phyloP scores from a whole-genome alignment of 2,113 vertebrate species.

The Nymphicus hollandicus region DNA sequence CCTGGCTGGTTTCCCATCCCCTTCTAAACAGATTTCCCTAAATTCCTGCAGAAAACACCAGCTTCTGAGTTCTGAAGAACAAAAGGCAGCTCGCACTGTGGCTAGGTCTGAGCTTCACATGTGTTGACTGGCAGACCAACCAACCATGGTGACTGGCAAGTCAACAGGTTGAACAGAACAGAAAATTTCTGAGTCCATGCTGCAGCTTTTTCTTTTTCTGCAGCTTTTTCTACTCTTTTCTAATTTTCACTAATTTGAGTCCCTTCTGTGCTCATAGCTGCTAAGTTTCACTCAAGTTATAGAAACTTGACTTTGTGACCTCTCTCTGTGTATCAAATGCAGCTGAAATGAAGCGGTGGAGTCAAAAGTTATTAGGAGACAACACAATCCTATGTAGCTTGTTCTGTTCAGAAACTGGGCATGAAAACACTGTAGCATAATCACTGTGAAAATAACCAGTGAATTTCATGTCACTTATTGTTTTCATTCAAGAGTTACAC shows the following conservation, averaged over 20 bases:
- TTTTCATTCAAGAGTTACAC: conserved; percentile 19
- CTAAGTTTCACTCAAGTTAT: conserved; percentile 1
- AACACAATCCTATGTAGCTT: not conserved
- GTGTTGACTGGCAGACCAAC: not conserved
- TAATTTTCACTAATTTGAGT: not conserved
- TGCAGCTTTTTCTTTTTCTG: not conserved
- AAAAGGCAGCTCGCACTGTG: not conserved
- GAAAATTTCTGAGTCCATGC: not conserved
- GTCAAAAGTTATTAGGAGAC: not conserved
- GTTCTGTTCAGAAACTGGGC: not conserved
- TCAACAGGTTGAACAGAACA: conserved; percentile 13
- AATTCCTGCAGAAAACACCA: not conserved
- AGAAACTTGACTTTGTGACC: conserved; percentile 24
- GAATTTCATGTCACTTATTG: not conserved
- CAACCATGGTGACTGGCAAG: not conserved
- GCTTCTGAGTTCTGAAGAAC: not conserved
- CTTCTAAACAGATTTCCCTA: not conserved
- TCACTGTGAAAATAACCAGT: conserved; percentile 1
- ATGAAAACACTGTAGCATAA: not conserved
- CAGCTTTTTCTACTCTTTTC: not conserved
- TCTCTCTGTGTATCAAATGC: not conserved
- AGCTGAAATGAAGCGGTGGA: not conserved
- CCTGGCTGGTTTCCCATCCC: not conserved
- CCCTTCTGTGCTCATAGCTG: not conserved
- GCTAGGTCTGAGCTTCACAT: not conserved